Percentiles rank a stretch among this genome's conserved stretches.
Evolutionary conservation across 2,888 invertebrate genomes (phyloP).

Genomic region (Toxonevra muliebris): DNA sequence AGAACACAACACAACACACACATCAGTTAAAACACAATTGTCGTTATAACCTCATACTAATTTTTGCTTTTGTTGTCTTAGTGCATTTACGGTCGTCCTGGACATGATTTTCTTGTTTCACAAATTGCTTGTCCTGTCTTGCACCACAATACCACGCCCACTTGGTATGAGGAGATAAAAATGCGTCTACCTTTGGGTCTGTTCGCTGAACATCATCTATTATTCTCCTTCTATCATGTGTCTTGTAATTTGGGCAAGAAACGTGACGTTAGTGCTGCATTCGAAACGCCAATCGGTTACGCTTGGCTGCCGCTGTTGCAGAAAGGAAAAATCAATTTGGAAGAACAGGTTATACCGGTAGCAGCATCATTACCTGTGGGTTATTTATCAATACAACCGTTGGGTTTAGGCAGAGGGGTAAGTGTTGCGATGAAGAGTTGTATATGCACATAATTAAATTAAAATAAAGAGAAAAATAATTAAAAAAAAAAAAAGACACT

Average conservation of each 20-base stretch:
- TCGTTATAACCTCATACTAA: not conserved
- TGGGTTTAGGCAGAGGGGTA: constrained; percentile 92
- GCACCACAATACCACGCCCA: constrained; percentile 89
- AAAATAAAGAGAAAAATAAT: constrained; percentile 11
- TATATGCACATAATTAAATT: constrained; percentile 1
- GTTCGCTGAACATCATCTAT: constrained; percentile 85
- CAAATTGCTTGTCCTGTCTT: constrained; percentile 81
- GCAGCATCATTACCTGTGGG: constrained; percentile 88
- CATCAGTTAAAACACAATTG: not conserved
- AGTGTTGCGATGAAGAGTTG: constrained; percentile 53
- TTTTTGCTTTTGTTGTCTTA: constrained; percentile 50
- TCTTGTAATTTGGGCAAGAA: constrained; percentile 89
- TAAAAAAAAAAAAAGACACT: not conserved
- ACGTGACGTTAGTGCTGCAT: constrained; percentile 73
- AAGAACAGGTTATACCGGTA: constrained; percentile 84
- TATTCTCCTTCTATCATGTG: constrained; percentile 96
- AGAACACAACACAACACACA: not conserved
- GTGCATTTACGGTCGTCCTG: constrained; percentile 80
- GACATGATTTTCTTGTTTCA: constrained; percentile 71
- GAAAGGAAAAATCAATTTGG: constrained; percentile 85
- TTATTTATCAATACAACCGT: constrained; percentile 88
- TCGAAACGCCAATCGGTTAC: constrained; percentile 88
- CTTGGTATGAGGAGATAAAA: constrained; percentile 95
- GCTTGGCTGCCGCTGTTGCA: constrained; percentile 90
- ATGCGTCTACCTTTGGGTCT: constrained; percentile 87